Base-by-base conservation (phyloP, 2,888 invertebrate genomes). In the Pyrochroa serraticornis region DNA sequence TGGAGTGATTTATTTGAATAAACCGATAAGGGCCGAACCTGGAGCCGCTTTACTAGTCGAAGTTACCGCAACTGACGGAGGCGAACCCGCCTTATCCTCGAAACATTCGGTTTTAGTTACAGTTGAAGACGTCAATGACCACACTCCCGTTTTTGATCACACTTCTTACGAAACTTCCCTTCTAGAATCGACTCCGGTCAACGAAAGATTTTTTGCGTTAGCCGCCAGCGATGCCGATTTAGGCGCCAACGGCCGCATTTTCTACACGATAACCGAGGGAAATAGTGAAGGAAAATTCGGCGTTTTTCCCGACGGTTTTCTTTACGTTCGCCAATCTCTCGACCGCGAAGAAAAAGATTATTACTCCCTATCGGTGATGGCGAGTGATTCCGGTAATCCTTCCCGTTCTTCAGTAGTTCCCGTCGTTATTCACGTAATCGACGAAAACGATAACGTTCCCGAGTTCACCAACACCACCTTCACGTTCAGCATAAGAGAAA, bases 381-480 rank as follows among this genome's bases (percentile, higher is more conserved):
- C 93, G 1, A 85, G 83, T 48, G 97, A 97, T 79, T 85, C 89
- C 48, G 96, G 93, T 0, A 81, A 78, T 63, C 95, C 89, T 34
- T 83, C 87, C 37, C 86, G 90, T 73, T 92, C 88, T 47, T 94
- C 96, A 0, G 85, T 90, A 44, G 95, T 95, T 1, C 93, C 95
- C 6, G 91, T 97, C 1, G 92, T 95, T 10, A 90, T 97, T 61
- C 94, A 95, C 74, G 88, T 97, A 13, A 88, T 95, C 60, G 98
- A 97, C 80, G 95, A 97, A 80, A 98, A 99, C 79, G 97, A 98
- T 80, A 95, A 97, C 77, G 87, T 90, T 31, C 98, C 98, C 0
- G 87, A 90, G 75, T 98, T 99, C 79, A 89, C 90, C 1, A 94
- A 97, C 70, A 86, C 88, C 31, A 93, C 93, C 9, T 98, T 97